Base-by-base conservation (phyloP, 2,888 invertebrate genomes). In the Eupithecia vulgata region DNA sequence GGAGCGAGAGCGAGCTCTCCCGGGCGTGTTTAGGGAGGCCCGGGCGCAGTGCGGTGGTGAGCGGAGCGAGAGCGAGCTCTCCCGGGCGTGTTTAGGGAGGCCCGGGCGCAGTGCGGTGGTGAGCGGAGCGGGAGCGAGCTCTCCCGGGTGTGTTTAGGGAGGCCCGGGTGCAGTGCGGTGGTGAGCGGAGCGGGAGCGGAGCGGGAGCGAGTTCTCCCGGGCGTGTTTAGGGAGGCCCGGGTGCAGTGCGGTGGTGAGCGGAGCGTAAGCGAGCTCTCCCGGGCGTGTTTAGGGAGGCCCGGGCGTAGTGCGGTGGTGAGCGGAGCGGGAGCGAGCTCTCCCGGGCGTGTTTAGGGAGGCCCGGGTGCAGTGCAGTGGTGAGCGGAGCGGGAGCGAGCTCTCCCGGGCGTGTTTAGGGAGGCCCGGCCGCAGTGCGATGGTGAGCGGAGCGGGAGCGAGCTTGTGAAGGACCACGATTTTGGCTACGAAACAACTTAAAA, bases 1-100 rank as follows among this genome's bases (percentile, higher is more conserved):
- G 61, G 61, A 52, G 66, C 59, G n/a, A n/a, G n/a, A n/a, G n/a
- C n/a, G n/a, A n/a, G n/a, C n/a, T n/a, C n/a, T n/a, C n/a, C n/a
- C n/a, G n/a, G n/a, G n/a, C n/a, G n/a, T n/a, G n/a, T n/a, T n/a
- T n/a, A n/a, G n/a, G n/a, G n/a, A n/a, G n/a, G n/a, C n/a, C n/a
- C n/a, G n/a, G n/a, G n/a, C n/a, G n/a, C n/a, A n/a, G n/a, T n/a
- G n/a, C n/a, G n/a, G n/a, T n/a, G n/a, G n/a, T n/a, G n/a, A n/a
- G n/a, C n/a, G n/a, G n/a, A n/a, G n/a, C n/a, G n/a, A n/a, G n/a
- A n/a, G n/a, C 74, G 67, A 68, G 68, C 75, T 73, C 76, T 76
- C 78, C 68, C 74, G 77, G 79, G 76, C 74, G 64, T 68, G 69
- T 70, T 77, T 76, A 73, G 75, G 66, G 68, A 57, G 71, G 7